These are phyloP conservation scores for Todus mexicanus DNA, from an alignment of 2,797 vertebrate species.

Conservation along the genomic window DNA sequence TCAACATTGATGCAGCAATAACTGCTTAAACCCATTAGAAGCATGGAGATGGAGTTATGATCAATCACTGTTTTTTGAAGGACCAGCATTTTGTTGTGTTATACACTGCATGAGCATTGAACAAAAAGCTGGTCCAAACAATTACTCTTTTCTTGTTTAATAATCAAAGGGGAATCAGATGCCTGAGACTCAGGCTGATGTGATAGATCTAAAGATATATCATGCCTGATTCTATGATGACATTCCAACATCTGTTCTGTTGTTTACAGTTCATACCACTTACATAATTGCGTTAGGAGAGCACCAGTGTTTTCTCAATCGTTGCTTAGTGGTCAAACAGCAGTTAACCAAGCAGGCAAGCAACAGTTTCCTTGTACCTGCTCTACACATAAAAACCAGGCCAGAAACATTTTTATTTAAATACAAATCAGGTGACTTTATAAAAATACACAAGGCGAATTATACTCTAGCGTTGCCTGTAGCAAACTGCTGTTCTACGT, in stretches of 20 bases:
- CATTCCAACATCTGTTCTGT: neutral
- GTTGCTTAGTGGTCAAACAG: neutral
- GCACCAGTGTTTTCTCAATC: neutral
- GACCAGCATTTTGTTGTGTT: neutral
- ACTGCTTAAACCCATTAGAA: neutral
- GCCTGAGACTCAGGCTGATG: neutral
- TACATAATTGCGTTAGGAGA: neutral
- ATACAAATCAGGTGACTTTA: neutral
- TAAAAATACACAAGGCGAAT: neutral
- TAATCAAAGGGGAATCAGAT: neutral
- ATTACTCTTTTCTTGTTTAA: neutral
- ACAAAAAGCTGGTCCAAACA: neutral
- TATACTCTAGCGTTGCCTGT: neutral
- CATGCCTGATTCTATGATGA: neutral
- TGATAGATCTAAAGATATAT: neutral
- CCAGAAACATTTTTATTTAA: neutral
- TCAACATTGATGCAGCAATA: neutral
- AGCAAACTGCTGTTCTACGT: neutral
- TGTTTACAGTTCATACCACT: neutral
- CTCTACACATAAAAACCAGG: neutral
- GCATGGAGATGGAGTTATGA: neutral
- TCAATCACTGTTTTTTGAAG: slow-evolving; percentile 24
- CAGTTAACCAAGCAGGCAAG: neutral
- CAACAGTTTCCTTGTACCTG: neutral
- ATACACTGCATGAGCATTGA: neutral